Base-by-base conservation (phyloP, 2,797 vertebrate genomes). In the Enteromius anoplus region DNA sequence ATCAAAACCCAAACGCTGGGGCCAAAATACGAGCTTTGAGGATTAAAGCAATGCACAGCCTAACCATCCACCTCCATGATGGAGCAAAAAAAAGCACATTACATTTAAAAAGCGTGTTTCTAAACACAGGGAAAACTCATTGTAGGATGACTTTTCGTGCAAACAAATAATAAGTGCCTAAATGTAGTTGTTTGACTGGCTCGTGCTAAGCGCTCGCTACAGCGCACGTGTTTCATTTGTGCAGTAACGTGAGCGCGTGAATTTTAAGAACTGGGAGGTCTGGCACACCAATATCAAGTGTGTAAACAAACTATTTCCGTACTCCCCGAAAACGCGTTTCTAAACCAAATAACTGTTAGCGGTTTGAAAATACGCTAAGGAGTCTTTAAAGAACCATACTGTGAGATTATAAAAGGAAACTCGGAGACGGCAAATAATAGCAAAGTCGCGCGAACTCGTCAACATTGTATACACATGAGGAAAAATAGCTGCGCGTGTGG, bases 161-260 rank as follows among this genome's bases (percentile, higher is more conserved):
- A 32, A 21, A 14, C 1, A 32, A 14, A 34, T 15, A 65, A 34
- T 2, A 8, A 23, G 26, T 3, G 34, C 12, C 6, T 19, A 19
- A 51, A 60, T 47, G n/a, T 0, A 5, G 37, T 64, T 19, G 17
- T 64, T 23, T 12, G 10, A 19, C 15, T 64, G 14, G 29, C 12
- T 21, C 12, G 4, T n/a, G 10, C 60, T 47, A 47, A 58, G 47
- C 29, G 1, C 32, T 68, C 17, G n/a, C 34, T 3, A 2, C 23
- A 19, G 82, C 75, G 89, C 92, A 94, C 93, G 92, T 93, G 93
- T 90, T 91, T 86, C 58, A 76, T 91, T 87, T 80, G 86, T 83
- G 62, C 86, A 82, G 88, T 93, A 94, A 93, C 92, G 92, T 93
- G 94, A 93, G 90, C 86, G 84, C 84, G 85, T 88, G 86, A 71